Evolutionary conservation across 1,140 invertebrate species (phyloP), one percentile per base, ranked within the genome.

Genomic region (Physella acuta): DNA sequence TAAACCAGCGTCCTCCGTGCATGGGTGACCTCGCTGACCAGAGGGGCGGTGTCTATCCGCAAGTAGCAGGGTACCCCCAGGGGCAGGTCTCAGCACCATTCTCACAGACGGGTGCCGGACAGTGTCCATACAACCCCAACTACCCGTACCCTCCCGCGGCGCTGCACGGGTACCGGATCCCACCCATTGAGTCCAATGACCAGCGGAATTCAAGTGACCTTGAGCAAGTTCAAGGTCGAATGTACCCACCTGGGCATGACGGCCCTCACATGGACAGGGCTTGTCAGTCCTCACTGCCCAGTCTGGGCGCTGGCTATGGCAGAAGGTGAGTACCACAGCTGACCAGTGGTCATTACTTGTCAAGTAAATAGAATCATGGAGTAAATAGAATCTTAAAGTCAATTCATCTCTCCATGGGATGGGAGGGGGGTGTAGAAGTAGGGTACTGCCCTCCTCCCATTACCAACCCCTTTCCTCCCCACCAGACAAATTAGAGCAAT

Each of bases 271-370:
- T 85, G 74, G 86, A 87, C 65, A 73, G 86, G 60, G 86, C 81
- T 31, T 85, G 86, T 63, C 86, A 87, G 78, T 87, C 86, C 31
- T 86, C 86, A 33, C 75, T 87, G 31, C 85, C 85, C 56, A 33
- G 55, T 56, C 36, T 37, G 44, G 28, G n/a, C 49, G 60, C 26
- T 51, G 44, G 30, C 24, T 67, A 17, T 28, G 51, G 56, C 20
- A n/a, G n/a, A n/a, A n/a, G n/a, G n/a, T n/a, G n/a, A n/a, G n/a
- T n/a, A n/a, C n/a, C n/a, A n/a, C n/a, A n/a, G n/a, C n/a, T n/a
- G n/a, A n/a, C n/a, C n/a, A n/a, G n/a, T n/a, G n/a, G n/a, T n/a
- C n/a, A n/a, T n/a, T n/a, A n/a, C n/a, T n/a, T n/a, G n/a, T n/a
- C n/a, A n/a, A n/a, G n/a, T n/a, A n/a, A n/a, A n/a, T n/a, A n/a